Base-by-base conservation (phyloP, 2,113 vertebrate species). In the Atherinomorus stipes region DNA sequence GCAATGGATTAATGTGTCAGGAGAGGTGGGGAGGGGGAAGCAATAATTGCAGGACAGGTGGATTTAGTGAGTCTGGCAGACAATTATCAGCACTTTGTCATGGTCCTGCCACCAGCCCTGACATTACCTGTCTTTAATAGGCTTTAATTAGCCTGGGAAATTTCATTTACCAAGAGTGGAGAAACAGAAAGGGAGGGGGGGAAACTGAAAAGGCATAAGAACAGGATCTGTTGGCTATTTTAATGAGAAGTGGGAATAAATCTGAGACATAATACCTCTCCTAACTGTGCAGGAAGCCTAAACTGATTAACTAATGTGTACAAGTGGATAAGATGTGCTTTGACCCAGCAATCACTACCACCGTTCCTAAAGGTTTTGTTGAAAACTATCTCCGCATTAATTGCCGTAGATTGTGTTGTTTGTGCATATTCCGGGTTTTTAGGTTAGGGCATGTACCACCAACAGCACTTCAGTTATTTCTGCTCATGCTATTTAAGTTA, bases 81-180 rank as follows among this genome's bases (percentile, higher is more conserved):
- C 93, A 91, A 91, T 93, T 93, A 94, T 93, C 90, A 93, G 90
- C 90, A 91, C 92, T 94, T 93, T 93, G 93, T 94, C 92, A 94
- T 88, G 92, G 91, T 91, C 84, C 85, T 83, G 91, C 91, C 91
- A 91, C 88, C 80, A 88, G 94, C 87, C 87, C 86, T 89, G 91
- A 90, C 93, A 91, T 91, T 90, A 91, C 89, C 86, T 93, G 89
- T 85, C 90, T 91, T 87, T 92, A 93, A 95, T 93, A 87, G 91
- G 88, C 93, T 93, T 93, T 93, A 93, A 94, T 94, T 93, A 93
- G 86, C 89, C 83, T 81, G 83, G 85, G 85, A 91, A 90, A 92
- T 94, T 91, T 91, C 80, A 92, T 91, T 93, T 91, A 90, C 74
- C 52, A 68, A 70, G 81, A 87, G 87, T 53, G 85, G 80, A 76